Evolutionary conservation across 1,140 invertebrate species (phyloP), one percentile per base, ranked within the genome.

Genomic region (Drosophila pseudoananassae): DNA sequence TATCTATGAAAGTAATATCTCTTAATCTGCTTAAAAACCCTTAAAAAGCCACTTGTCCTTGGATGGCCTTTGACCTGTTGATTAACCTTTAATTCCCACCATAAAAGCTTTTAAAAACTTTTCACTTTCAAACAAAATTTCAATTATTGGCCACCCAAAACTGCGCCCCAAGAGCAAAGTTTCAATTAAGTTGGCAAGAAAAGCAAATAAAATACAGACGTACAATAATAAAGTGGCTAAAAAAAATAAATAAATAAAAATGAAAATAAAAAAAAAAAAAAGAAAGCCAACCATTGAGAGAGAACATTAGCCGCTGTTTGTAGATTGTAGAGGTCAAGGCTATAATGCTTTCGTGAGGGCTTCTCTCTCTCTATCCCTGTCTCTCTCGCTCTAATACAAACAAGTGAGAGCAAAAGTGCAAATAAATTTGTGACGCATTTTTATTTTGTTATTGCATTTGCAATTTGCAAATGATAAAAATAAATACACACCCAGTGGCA

Each of bases 351-450:
- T 40, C 38, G 47, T 36, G 65, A 66, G 65, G 64, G 65, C 47
- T 40, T 27, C 25, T 27, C 20, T 20, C 3, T 20, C 20, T 20
- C 20, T 20, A 20, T 20, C 20, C 3, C 20, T 20, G 3, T 20
- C 20, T 20, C 20, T 20, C 3, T 20, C 2, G n/a, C n/a, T 60
- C 27, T 15, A 49, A 69, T 38, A 66, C 52, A 36, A 52, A 69
- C 61, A 65, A 55, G 55, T 49, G 60, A 58, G 60, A 77, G 79
- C 58, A 85, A 85, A 84, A 85, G 81, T 84, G 80, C 81, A 84
- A 85, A 85, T 77, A 81, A 85, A 85, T 76, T 80, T 85, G 76
- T 85, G 81, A 85, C 81, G 81, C 81, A 85, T 81, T 85, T 87
- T 81, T 79, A 76, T 79, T 78, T 77, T 85, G 81, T 85, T 85